phyloP scores from a whole-genome alignment of 2,797 vertebrate genomes.

The Catharus ustulatus region DNA sequence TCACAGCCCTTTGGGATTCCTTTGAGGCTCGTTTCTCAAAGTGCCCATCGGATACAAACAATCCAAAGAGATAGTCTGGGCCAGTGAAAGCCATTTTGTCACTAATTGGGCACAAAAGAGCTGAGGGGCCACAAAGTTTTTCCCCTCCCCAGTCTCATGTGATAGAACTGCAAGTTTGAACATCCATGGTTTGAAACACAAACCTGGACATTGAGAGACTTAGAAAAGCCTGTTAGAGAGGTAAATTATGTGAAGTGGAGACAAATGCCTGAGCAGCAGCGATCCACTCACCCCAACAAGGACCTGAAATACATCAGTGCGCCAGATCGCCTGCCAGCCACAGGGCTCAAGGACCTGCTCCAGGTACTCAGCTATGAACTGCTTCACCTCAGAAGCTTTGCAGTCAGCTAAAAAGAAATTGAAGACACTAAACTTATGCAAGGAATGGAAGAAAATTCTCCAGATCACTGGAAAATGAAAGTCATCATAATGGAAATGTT shows the following conservation, averaged over 20 bases:
- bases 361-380: constrained; percentile 91
- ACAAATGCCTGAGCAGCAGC: background rate
- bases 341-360: constrained; percentile 89
- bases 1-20: background rate
- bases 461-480: background rate
- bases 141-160: background rate
- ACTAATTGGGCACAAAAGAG: background rate
- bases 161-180: background rate
- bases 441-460: background rate
- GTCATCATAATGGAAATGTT: background rate
- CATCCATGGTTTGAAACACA: background rate
- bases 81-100: background rate
- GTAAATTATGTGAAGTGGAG: background rate
- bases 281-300: constrained; percentile 85
- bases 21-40: background rate
- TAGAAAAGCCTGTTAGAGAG: background rate
- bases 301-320: constrained; percentile 87
- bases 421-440: background rate
- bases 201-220: background rate
- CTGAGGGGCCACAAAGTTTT: background rate
- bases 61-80: background rate
- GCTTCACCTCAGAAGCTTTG: constrained; percentile 91
- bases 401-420: constrained; percentile 85
- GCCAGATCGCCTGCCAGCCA: constrained; percentile 93
- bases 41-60: background rate